Conservation (phyloP, 2,888 invertebrate species). For the Anticlea derivata region DNA sequence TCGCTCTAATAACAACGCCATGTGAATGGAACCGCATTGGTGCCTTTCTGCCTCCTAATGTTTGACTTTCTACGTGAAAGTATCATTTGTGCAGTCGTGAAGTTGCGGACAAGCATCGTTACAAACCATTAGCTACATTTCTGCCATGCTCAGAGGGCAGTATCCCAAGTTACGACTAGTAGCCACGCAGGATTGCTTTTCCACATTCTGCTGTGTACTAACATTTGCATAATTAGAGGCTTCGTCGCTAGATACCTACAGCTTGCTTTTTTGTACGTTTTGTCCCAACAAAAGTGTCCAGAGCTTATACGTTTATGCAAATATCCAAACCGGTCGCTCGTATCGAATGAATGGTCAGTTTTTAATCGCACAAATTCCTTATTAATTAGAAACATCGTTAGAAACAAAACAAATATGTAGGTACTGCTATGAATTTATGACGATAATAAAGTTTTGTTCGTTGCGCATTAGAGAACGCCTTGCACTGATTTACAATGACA, state of each 20-base stretch:
- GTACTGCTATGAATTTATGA: slow-evolving; percentile 44
- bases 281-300: slow-evolving; percentile 19
- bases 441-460: slow-evolving; percentile 46
- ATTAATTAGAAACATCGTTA: slow-evolving; percentile 43
- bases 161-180: slow-evolving; percentile 40
- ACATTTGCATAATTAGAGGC: slow-evolving; percentile 51
- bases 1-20: slow-evolving; percentile 68
- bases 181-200: slow-evolving; percentile 44
- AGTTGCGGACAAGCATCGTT: slow-evolving; percentile 60
- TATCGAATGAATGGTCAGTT: slow-evolving; percentile 44
- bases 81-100: slow-evolving; percentile 64
- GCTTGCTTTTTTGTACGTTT: slow-evolving; percentile 35
- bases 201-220: slow-evolving; percentile 48
- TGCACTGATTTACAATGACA: slow-evolving; percentile 48
- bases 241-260: slow-evolving; percentile 40
- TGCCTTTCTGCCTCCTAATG: slow-evolving; percentile 59
- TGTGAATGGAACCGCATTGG: slow-evolving; percentile 63
- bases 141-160: slow-evolving; percentile 55
- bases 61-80: slow-evolving; percentile 79
- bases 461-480: slow-evolving; percentile 39
- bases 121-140: slow-evolving; percentile 65
- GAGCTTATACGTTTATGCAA: slow-evolving; percentile 36
- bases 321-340: slow-evolving; percentile 39
- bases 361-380: slow-evolving; percentile 49
- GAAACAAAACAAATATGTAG: slow-evolving; percentile 47